A percentile compares a stretch with the other conserved stretches of the same genome.
These are phyloP conservation scores for Helostoma temminkii DNA, from an alignment of 2,797 vertebrate genomes.

Conservation along the genomic window DNA sequence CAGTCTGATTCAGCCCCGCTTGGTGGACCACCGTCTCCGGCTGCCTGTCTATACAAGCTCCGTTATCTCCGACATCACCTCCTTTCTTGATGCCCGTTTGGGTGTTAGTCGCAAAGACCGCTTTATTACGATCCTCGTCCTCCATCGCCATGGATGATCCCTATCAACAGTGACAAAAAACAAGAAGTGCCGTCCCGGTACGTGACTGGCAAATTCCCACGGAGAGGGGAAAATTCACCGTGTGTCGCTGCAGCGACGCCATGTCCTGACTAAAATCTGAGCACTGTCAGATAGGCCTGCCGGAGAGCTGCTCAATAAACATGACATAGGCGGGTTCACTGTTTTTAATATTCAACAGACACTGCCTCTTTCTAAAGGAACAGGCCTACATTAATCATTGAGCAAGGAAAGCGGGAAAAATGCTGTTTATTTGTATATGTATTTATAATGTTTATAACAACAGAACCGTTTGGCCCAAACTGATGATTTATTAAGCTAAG, in stretches of 20 bases:
- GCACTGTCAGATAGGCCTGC: constrained; percentile 75
- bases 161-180: constrained; percentile 40
- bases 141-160: constrained; percentile 83
- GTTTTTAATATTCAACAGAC: constrained; percentile 69
- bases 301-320: constrained; percentile 79
- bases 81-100: constrained; percentile 70
- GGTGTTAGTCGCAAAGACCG: constrained; percentile 56
- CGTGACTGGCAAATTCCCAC: constrained; percentile 76
- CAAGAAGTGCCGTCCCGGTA: constrained; percentile 57
- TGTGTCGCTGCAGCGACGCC: constrained; percentile 79
- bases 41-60: constrained; percentile 81
- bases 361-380: constrained; percentile 50
- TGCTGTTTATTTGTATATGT: too few species aligned
- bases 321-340: constrained; percentile 75
- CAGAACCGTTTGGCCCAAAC: too few species aligned
- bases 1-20: constrained; percentile 69
- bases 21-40: constrained; percentile 77
- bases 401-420: background rate
- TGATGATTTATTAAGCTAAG: too few species aligned
- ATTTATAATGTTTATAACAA: too few species aligned
- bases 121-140: constrained; percentile 76
- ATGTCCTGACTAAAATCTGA: constrained; percentile 78
- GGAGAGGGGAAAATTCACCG: constrained; percentile 73
- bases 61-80: constrained; percentile 78
- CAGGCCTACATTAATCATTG: constrained; percentile 23